A percentile compares a stretch with the other conserved stretches of the same genome.
phyloP scores from a whole-genome alignment of 2,113 vertebrate species.

The Chiloscyllium plagiosum region DNA sequence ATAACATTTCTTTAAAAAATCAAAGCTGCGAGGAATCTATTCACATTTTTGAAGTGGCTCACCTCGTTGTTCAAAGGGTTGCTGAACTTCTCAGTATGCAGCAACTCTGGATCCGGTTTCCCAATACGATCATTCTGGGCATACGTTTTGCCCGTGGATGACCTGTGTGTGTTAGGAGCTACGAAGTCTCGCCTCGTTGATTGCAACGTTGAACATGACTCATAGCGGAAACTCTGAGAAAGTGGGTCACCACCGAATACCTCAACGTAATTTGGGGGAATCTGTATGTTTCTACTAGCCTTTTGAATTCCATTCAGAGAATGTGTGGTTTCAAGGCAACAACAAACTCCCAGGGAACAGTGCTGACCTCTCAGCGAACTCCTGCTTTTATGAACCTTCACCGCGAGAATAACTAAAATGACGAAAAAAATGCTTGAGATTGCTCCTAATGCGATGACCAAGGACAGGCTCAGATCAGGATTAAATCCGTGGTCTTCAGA shows the following conservation, averaged over 20 bases:
- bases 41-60: neutral
- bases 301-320: constrained; percentile 2
- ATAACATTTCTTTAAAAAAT: neutral
- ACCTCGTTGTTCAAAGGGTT: neutral
- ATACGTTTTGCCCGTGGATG: neutral
- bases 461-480: constrained; percentile 41
- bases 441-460: constrained; percentile 42
- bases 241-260: constrained; percentile 28
- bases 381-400: neutral
- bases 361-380: constrained; percentile 8
- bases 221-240: constrained; percentile 20
- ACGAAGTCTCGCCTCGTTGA: neutral
- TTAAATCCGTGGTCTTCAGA: neutral
- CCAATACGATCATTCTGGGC: neutral
- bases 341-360: constrained; percentile 28
- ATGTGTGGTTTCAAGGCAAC: neutral
- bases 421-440: constrained; percentile 43
- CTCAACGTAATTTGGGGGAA: constrained; percentile 11
- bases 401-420: constrained; percentile 33
- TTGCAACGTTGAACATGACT: neutral
- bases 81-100: neutral
- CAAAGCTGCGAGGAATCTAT: neutral
- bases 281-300: constrained; percentile 3
- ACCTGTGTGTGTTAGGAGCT: too few species aligned
- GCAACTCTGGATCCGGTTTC: neutral